Evolutionary conservation across 1,140 invertebrate species (phyloP).

Genomic region (Drosophila orena): DNA sequence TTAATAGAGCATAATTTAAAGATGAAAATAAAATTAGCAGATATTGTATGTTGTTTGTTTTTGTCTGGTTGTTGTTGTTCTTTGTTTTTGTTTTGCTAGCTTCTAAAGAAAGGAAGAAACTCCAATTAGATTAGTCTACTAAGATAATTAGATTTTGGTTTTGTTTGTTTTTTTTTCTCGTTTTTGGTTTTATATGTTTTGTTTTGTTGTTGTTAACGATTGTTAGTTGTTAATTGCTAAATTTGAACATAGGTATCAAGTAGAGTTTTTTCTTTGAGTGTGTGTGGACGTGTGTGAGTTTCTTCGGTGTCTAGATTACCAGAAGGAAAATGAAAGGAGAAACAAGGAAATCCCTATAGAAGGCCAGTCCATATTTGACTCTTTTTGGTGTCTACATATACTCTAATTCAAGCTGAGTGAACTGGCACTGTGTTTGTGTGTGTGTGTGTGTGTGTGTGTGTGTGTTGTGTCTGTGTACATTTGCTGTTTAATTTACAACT

Average conservation of each 20-base stretch:
- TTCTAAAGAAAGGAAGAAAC: constrained; percentile 83
- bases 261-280: constrained; percentile 60
- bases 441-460: constrained; percentile 16
- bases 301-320: constrained; percentile 52
- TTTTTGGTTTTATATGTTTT: constrained; percentile 34
- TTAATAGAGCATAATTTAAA: constrained; percentile 78
- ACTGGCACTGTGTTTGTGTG: constrained; percentile 47
- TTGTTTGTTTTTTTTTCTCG: constrained; percentile 34
- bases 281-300: constrained; percentile 16
- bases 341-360: constrained; percentile 32
- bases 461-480: constrained; percentile 57
- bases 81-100: constrained; percentile 62
- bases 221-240: constrained; percentile 79
- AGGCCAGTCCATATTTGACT: constrained; percentile 47
- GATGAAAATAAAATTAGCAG: constrained; percentile 78
- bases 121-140: constrained; percentile 82
- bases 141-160: constrained; percentile 73
- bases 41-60: constrained; percentile 71
- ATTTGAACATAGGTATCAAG: constrained; percentile 83
- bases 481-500: constrained; percentile 78
- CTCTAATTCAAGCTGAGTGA: constrained; percentile 64
- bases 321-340: constrained; percentile 63
- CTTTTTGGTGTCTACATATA: constrained; percentile 48
- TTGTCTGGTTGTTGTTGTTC: constrained; percentile 48
- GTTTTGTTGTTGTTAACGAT: constrained; percentile 62